Evolutionary conservation across 2,797 vertebrate genomes (phyloP), one percentile per base, ranked within the genome.

Genomic region (Melanotaenia maccullochi): DNA sequence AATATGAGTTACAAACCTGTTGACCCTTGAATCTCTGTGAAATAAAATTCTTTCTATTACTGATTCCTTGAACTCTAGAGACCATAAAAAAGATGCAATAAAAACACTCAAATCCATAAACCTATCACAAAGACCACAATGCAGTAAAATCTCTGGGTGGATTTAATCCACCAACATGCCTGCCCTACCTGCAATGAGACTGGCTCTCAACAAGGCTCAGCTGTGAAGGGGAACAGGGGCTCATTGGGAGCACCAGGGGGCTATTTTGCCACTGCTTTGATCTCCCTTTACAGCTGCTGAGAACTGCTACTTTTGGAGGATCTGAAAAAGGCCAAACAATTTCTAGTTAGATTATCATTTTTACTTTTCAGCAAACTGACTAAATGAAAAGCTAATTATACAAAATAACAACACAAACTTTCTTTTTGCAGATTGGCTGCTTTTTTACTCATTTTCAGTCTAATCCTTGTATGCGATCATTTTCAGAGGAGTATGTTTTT

Each of bases 221-320:
- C 22, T 80, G 86, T 30, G 94, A 94, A 28, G 95, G 94, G 68
- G 82, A 82, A 47, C 91, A 85, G 18, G 97, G 97, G 66, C 96
- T 97, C 78, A 86, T 85, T 0, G 97, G 96, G 73, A 99, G 93
- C 8, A 96, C 94, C 69, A 96, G 70, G 6, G 93, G 87, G 40
- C 87, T 68, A 18, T 90, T 92, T 72, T 81, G 84, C 25, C 75
- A n/a, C 3, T 78, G 83, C 68, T 85, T 88, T 67, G 89, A 87
- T 67, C 77, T 28, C 68, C 78, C 73, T 87, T 91, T 92, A 49
- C 13, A 78, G 62, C 94, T 90, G 77, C 94, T 73, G 59, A 97
- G 44, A 13, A 92, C 91, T 13, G 91, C 83, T 64, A 95, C 93
- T 85, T 93, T 96, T 24, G 87, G 28, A 13, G 74, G 91, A 65